phyloP scores from a whole-genome alignment of 2,888 invertebrate species.

The Acanthosepion pharaonis region DNA sequence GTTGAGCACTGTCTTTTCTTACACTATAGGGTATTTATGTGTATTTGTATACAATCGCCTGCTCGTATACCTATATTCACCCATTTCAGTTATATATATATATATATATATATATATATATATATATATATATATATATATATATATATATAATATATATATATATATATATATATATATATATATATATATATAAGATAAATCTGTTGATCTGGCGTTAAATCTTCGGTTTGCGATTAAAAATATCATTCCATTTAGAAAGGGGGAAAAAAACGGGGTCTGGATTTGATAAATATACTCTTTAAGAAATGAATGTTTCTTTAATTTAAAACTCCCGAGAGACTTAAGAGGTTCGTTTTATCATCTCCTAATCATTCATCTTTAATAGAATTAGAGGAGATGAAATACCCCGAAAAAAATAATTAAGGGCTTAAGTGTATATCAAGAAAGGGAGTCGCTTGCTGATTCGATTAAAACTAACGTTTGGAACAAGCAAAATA shows the following conservation, averaged over 20 bases:
- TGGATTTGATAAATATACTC: neutral
- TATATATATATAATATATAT: too few relatives aligned
- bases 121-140: too few relatives aligned
- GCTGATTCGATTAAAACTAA: neutral
- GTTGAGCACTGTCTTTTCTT: too few relatives aligned
- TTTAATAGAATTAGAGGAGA: neutral
- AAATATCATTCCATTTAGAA: neutral
- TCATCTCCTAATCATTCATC: neutral
- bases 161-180: too few relatives aligned
- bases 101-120: too few relatives aligned
- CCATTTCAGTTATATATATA: too few relatives aligned
- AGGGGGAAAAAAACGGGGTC: too few relatives aligned
- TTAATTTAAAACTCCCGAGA: neutral
- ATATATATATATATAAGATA: too few relatives aligned
- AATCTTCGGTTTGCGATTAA: neutral
- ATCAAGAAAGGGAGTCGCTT: neutral
- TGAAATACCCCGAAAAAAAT: neutral
- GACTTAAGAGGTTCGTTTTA: neutral
- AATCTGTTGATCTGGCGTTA: neutral
- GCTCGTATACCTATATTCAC: too few relatives aligned
- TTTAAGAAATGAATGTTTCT: neutral
- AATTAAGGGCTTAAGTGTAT: neutral
- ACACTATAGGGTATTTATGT: too few relatives aligned
- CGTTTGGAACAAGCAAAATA: neutral
- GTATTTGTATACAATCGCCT: too few relatives aligned